Evolutionary conservation across 2,888 invertebrate genomes (phyloP), one percentile per base, ranked within the genome.

Genomic region (Sarcophaga rosellei): DNA sequence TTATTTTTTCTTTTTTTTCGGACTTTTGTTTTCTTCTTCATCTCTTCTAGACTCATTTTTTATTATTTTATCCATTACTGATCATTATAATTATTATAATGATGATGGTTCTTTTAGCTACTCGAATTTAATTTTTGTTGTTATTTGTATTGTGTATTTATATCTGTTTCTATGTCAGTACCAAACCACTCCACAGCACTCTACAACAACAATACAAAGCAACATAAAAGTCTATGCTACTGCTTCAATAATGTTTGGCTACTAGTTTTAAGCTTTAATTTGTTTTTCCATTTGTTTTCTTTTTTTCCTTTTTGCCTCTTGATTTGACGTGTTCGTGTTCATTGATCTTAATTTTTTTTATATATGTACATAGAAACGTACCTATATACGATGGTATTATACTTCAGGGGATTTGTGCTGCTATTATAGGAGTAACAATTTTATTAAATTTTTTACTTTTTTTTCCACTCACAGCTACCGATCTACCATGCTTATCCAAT

Each of bases 51-150:
- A 53, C 53, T 53, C 75, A 75, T 70, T 57, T 81, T 70, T 76
- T 68, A 20, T 61, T 61, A n/a, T 74, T 76, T 77, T 72, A 84
- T 75, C 63, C 78, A 78, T 79, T 82, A 73, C 85, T 80, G 87
- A 85, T 87, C 87, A 81, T 87, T 85, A 85, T 87, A 87, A 85
- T 87, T 85, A 85, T 85, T 84, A 87, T 87, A 84, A 86, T 86
- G 86, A 84, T 86, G 84, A 86, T 86, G 86, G 81, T 86, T 86
- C 84, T 84, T 78, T 84, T 75, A 86, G 86, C 86, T 86, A 86
- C 86, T 86, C 84, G 86, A 81, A 81, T 86, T 86, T 86, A 86
- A 12, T 86, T 77, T 57, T 61, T 73, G 72, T 57, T 12, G 61
- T n/a, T 72, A 53, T 62, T 12, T 53, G 17, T 53, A 53, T 53